Evolutionary conservation across 2,888 invertebrate species (phyloP).

Genomic region (Bimastos eiseni): DNA sequence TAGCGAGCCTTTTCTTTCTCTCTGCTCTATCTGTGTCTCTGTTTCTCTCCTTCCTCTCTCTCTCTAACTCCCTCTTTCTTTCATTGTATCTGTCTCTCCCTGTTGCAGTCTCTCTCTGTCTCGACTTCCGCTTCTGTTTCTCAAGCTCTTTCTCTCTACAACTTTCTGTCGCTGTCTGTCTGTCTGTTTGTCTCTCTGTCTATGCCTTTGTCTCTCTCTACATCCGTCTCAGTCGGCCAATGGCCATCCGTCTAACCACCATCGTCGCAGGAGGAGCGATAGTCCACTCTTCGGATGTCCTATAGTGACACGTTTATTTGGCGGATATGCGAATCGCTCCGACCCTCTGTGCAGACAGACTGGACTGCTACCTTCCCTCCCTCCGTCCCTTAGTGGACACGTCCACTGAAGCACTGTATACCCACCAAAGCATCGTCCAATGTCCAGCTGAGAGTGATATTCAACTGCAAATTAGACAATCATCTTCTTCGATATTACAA

Average conservation of each 20-base stretch:
- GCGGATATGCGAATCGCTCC: neutral
- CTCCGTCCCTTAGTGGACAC: neutral
- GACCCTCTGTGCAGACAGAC: neutral
- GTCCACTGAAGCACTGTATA: neutral
- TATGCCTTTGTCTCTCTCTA: neutral
- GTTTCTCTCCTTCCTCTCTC: too few relatives aligned
- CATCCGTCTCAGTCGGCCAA: neutral
- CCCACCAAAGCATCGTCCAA: neutral
- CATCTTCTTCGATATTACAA: neutral
- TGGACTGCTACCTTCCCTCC: neutral
- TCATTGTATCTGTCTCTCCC: too few relatives aligned
- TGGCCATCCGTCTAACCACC: neutral
- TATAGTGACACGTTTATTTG: conserved; percentile 4
- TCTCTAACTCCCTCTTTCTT: too few relatives aligned
- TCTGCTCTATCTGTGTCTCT: too few relatives aligned
- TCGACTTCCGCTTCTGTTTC: too few relatives aligned
- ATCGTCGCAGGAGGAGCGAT: neutral
- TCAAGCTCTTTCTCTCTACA: too few relatives aligned
- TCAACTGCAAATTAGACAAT: neutral
- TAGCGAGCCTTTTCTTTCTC: too few relatives aligned
- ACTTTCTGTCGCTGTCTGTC: too few relatives aligned
- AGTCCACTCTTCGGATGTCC: neutral
- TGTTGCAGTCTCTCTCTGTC: too few relatives aligned
- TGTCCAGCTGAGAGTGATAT: neutral
- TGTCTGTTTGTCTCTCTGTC: too few relatives aligned